Conservation (phyloP, 1,140 invertebrate genomes). For the Halesus radiatus region DNA sequence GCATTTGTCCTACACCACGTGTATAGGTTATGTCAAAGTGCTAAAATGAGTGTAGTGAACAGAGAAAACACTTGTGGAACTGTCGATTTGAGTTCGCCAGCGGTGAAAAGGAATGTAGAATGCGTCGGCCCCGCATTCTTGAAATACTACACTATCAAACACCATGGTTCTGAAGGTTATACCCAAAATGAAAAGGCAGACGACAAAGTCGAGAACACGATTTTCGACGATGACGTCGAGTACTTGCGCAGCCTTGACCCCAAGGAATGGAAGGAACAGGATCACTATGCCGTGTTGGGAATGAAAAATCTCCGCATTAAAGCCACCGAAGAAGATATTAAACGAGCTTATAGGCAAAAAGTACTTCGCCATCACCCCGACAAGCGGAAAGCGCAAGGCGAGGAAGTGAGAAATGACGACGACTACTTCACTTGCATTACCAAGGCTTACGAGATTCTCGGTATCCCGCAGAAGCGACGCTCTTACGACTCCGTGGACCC, state of each 20-base stretch:
- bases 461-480: constrained; percentile 84
- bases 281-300: constrained; percentile 95
- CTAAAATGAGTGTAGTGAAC: constrained; percentile 43
- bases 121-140: constrained; percentile 65
- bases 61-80: constrained; percentile 35
- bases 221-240: constrained; percentile 85
- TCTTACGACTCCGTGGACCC: constrained; percentile 98
- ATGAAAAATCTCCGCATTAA: constrained; percentile 82
- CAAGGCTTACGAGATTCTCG: constrained; percentile 86
- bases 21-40: constrained; percentile 50
- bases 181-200: constrained; percentile 65
- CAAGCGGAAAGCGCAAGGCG: constrained; percentile 91
- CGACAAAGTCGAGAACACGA: constrained; percentile 72
- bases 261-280: constrained; percentile 98
- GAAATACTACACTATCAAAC: constrained; percentile 63
- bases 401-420: constrained; percentile 86
- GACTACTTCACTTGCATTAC: constrained; percentile 99
- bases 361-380: constrained; percentile 98
- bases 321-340: constrained; percentile 93
- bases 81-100: constrained; percentile 3
- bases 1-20: constrained; percentile 41
- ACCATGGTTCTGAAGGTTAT: constrained; percentile 59
- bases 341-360: constrained; percentile 91
- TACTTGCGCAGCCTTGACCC: constrained; percentile 92
- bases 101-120: constrained; percentile 64